These are phyloP conservation scores for Pituophis catenifer DNA, from an alignment of 2,113 vertebrate genomes.

Conservation along the genomic window DNA sequence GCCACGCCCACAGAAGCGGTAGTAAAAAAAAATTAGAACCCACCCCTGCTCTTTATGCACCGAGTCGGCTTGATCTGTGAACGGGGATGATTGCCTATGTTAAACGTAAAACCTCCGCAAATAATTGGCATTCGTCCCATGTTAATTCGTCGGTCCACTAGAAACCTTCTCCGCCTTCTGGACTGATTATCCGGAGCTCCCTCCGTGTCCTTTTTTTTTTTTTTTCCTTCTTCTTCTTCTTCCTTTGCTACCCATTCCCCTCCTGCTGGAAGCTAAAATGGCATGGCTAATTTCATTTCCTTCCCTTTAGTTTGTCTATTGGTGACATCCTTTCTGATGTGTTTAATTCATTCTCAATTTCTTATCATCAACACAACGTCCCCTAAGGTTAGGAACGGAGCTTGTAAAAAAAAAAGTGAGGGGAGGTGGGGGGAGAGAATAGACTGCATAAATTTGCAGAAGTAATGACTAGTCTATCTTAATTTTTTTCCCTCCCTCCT, in stretches of 20 bases:
- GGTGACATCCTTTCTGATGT: constrained; percentile 91
- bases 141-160: not conserved
- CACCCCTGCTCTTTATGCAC: not conserved
- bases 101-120: not conserved
- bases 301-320: constrained; percentile 82
- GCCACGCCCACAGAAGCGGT: too few species aligned
- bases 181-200: not conserved
- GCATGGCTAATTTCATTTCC: constrained; percentile 90
- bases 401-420: constrained; percentile 66
- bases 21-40: too few species aligned
- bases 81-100: not conserved
- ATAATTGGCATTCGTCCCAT: not conserved
- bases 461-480: constrained; percentile 91
- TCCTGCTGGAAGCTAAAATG: constrained; percentile 77
- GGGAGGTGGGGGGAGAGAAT: not conserved
- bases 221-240: constrained; percentile 27
- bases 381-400: constrained; percentile 88
- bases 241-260: not conserved
- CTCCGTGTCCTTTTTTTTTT: constrained; percentile 28
- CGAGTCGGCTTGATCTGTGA: not conserved
- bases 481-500: constrained; percentile 62
- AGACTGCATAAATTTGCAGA: constrained; percentile 86
- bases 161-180: not conserved
- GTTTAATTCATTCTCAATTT: constrained; percentile 99
- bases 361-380: constrained; percentile 95